Base-by-base conservation (phyloP, 2,113 vertebrate genomes). In the Uropsilus gracilis region DNA sequence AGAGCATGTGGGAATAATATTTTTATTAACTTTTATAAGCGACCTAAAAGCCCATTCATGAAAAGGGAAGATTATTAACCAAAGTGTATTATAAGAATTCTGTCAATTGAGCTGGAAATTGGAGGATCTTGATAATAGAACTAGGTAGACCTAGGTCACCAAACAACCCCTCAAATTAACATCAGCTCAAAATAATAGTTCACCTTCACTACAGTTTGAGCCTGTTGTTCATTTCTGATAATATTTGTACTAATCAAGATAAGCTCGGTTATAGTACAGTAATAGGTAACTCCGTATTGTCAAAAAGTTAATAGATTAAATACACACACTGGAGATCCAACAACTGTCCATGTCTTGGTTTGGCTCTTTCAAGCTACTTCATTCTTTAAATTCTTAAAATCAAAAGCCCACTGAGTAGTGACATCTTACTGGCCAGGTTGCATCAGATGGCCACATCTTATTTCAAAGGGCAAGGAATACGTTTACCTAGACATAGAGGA, bases 11-110 rank as follows among this genome's bases (percentile, higher is more conserved):
- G 57, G 94, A 94, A 85, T n/a, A n/a, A n/a, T n/a, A n/a, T n/a
- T n/a, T n/a, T 64, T 94, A 50, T 50, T 88, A 57, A 78, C 5
- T 22, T 92, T 75, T 86, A 66, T 14, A 89, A 81, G 57, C 72
- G n/a, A 61, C 30, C 72, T 77, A 78, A 71, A 68, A 37, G 83
- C 66, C 64, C 22, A 64, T 59, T 59, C 59, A 75, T 46, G n/a
- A 34, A 63, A 66, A 86, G 30, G 50, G 20, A 63, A 68, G 3
- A 17, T 85, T 68, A 50, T n/a, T 83, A 39, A 78, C 34, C 89
- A 55, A 63, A 75, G 46, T 81, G 34, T 59, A 8, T 73, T 57
- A 11, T 32, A 73, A 81, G 24, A 1, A 42, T 84, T 64, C 18
- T 5, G 11, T 71, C 64, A 78, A 1, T 48, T 89, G 50, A 73